Conservation (phyloP, 1,140 invertebrate genomes). For the Daktulosphaira vitifoliae region DNA sequence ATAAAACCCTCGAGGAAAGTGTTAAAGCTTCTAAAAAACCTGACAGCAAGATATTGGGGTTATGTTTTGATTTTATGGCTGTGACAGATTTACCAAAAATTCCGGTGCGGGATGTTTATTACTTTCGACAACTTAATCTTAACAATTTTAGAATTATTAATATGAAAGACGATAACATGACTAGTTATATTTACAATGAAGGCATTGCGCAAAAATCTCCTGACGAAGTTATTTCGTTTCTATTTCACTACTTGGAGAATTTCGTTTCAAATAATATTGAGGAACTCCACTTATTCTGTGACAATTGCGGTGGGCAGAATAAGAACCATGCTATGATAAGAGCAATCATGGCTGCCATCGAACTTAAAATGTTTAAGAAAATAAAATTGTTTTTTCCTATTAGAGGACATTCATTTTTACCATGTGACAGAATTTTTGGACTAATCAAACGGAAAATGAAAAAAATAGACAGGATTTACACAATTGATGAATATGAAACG, state of each 20-base stretch:
- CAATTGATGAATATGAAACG: not conserved
- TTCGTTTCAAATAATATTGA: not conserved
- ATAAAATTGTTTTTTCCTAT: conserved; percentile 1
- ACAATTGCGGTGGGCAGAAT: conserved; percentile 6
- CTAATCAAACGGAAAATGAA: conserved; percentile 6
- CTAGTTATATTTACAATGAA: no score
- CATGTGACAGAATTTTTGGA: not conserved
- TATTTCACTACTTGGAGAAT: not conserved
- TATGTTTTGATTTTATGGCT: no score
- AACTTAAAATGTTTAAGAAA: not conserved
- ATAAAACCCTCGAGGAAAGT: not conserved
- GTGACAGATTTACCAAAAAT: not conserved
- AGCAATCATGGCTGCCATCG: not conserved
- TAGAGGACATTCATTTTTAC: not conserved
- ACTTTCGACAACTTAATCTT: not conserved
- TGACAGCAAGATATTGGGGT: not conserved
- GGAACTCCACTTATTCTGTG: conserved; percentile 8
- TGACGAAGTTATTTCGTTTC: not conserved
- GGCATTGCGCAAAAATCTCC: not conserved
- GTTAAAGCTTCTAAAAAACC: no score
- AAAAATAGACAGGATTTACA: not conserved
- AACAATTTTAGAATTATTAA: not conserved
- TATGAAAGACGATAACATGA: not conserved
- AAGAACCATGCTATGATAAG: conserved; percentile 3
- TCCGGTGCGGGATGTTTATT: not conserved